Evolutionary conservation across 2,113 vertebrate genomes (phyloP).

Genomic region (Girardinichthys multiradiatus): DNA sequence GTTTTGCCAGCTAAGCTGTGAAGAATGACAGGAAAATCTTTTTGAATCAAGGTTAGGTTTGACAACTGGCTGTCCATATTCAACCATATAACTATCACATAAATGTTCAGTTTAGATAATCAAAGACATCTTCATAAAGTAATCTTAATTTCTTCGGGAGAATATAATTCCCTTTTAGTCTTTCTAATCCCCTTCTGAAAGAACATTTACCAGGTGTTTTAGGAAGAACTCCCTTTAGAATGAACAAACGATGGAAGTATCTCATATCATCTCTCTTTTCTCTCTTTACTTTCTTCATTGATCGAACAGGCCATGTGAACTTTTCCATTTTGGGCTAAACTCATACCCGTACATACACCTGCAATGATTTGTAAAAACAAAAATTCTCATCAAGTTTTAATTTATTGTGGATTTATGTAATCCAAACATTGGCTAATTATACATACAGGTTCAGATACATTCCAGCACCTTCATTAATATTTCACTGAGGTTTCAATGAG

Average conservation of each 20-base stretch:
- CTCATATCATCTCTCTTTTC: not conserved
- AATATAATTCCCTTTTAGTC: not conserved
- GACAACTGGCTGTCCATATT: slow-evolving; percentile 26
- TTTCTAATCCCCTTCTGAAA: not conserved
- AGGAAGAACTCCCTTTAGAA: not conserved
- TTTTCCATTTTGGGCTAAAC: not conserved
- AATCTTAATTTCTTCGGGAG: not conserved
- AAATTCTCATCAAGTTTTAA: not conserved
- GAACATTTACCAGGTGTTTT: not conserved
- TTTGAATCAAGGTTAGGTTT: slow-evolving; percentile 17
- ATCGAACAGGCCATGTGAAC: not conserved
- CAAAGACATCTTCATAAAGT: not conserved
- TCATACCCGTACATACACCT: too few species aligned
- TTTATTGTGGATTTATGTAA: not conserved
- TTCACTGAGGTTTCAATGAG: not conserved
- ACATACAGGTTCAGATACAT: not conserved
- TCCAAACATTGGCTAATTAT: too few species aligned
- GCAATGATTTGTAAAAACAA: not conserved
- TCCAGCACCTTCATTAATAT: too few species aligned
- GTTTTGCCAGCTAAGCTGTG: slow-evolving; percentile 47
- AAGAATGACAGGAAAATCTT: slow-evolving; percentile 32
- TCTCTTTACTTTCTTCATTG: not conserved
- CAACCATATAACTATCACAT: not conserved
- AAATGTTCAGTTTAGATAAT: not conserved
- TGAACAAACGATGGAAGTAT: not conserved